Percentiles rank a stretch among this genome's conserved stretches.
phyloP scores from a whole-genome alignment of 2,888 invertebrate species.

The Papilio demoleus region DNA sequence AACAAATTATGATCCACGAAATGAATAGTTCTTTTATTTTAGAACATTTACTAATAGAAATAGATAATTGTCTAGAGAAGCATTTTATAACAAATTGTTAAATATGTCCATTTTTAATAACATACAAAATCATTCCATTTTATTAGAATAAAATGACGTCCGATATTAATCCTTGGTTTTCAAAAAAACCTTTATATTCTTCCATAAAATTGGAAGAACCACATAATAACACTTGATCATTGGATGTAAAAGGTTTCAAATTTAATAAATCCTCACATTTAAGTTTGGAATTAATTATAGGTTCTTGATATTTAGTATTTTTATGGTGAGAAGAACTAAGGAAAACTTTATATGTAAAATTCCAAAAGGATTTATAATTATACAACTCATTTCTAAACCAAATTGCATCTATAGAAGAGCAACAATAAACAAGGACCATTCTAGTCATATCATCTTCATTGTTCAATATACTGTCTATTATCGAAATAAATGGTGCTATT shows the following conservation, averaged over 20 bases:
- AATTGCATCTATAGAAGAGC: conserved; percentile 81
- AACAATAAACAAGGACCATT: conserved; percentile 86
- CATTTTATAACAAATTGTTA: not conserved
- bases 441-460: conserved; percentile 87
- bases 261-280: conserved; percentile 58
- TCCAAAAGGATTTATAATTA: conserved; percentile 86
- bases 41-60: too few relatives aligned
- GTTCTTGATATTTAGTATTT: conserved; percentile 79
- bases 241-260: conserved; percentile 57
- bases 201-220: conserved; percentile 84
- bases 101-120: not conserved
- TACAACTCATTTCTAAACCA: conserved; percentile 85
- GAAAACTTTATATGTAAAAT: conserved; percentile 87
- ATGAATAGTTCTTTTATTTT: too few relatives aligned
- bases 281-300: conserved; percentile 69
- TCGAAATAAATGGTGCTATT: conserved; percentile 86
- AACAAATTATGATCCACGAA: too few relatives aligned
- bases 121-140: not conserved
- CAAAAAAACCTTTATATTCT: conserved; percentile 65
- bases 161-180: conserved; percentile 52
- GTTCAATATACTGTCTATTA: conserved; percentile 84
- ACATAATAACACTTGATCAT: conserved; percentile 83
- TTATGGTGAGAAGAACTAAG: conserved; percentile 57
- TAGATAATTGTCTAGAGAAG: too few relatives aligned
- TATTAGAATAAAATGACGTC: conserved; percentile 68